Conservation (phyloP, 2,888 invertebrate genomes). For the Bugulina stolonifera region DNA sequence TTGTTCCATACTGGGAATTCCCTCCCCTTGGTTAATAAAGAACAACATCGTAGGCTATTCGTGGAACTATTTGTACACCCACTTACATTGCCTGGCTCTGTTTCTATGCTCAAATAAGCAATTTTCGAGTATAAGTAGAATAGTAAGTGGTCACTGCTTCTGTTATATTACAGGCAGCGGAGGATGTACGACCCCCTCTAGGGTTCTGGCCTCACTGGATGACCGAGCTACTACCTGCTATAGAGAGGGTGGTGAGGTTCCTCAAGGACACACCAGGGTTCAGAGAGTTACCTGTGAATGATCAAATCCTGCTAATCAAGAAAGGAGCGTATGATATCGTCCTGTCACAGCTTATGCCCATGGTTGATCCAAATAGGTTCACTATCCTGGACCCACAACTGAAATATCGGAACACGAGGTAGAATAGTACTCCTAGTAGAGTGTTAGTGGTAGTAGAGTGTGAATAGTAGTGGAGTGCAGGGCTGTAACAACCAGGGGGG, state of each 20-base stretch:
- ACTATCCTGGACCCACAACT: constrained; percentile 25
- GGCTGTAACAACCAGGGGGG: too few relatives aligned
- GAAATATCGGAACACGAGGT: constrained; percentile 24
- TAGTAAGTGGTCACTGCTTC: too few relatives aligned
- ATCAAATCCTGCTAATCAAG: constrained; percentile 52
- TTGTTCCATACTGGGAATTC: background rate
- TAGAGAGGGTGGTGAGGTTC: constrained; percentile 49
- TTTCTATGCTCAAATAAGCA: too few relatives aligned
- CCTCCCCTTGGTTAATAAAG: too few relatives aligned
- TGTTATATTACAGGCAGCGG: background rate
- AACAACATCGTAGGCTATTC: too few relatives aligned
- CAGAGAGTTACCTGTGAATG: constrained; percentile 44
- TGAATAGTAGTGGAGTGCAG: background rate
- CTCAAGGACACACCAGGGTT: constrained; percentile 51
- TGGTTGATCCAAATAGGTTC: constrained; percentile 32
- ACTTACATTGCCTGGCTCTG: too few relatives aligned
- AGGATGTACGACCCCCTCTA: constrained; percentile 29
- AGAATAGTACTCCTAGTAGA: background rate
- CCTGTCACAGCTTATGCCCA: constrained; percentile 42
- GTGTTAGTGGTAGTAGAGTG: background rate
- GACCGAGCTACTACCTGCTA: constrained; percentile 47
- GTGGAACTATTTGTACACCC: too few relatives aligned
- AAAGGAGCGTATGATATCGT: constrained; percentile 52
- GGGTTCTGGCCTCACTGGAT: constrained; percentile 44
- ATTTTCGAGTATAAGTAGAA: too few relatives aligned